A percentile compares a stretch with the other conserved stretches of the same genome.
These are phyloP conservation scores for Ormyrus labotus DNA, from an alignment of 2,888 invertebrate species.

Conservation along the genomic window DNA sequence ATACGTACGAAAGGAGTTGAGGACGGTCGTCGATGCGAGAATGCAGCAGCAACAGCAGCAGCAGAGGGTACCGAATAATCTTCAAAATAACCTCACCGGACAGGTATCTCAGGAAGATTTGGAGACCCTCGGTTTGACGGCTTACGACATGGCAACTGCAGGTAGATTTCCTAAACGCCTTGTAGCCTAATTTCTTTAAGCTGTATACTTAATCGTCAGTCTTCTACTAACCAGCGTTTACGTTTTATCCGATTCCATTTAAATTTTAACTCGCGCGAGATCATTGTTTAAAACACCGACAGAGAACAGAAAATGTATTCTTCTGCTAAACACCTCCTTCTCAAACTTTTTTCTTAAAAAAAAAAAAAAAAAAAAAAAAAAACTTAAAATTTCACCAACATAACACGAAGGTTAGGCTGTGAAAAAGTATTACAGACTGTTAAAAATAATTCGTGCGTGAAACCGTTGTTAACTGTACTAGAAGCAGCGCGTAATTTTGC, in stretches of 20 bases:
- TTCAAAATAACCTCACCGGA: constrained; percentile 71
- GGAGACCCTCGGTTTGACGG: constrained; percentile 81
- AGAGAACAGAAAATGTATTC: constrained; percentile 18
- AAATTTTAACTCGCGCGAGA: constrained; percentile 23
- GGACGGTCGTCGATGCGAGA: constrained; percentile 91
- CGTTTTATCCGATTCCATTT: constrained; percentile 3
- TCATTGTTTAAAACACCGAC: constrained; percentile 1
- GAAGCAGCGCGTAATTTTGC: no score
- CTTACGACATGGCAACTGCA: constrained; percentile 82
- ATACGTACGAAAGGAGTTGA: constrained; percentile 93
- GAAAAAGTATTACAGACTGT: constrained; percentile 69
- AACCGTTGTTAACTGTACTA: not conserved
- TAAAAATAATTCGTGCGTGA: not conserved
- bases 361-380: constrained; percentile 10
- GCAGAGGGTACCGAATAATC: constrained; percentile 74
- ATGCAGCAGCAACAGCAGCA: constrained; percentile 75
- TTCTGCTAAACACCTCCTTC: constrained; percentile 43
- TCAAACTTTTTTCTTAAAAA: constrained; percentile 1
- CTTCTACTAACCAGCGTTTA: constrained; percentile 25
- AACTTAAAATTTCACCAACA: constrained; percentile 11
- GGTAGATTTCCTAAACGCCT: constrained; percentile 68
- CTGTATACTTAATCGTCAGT: constrained; percentile 10
- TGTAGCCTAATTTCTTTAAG: constrained; percentile 15
- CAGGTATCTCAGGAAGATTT: constrained; percentile 81
- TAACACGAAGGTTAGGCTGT: constrained; percentile 61